Evolutionary conservation across 2,888 invertebrate genomes (phyloP).

Genomic region (Protodeltote pygarga): DNA sequence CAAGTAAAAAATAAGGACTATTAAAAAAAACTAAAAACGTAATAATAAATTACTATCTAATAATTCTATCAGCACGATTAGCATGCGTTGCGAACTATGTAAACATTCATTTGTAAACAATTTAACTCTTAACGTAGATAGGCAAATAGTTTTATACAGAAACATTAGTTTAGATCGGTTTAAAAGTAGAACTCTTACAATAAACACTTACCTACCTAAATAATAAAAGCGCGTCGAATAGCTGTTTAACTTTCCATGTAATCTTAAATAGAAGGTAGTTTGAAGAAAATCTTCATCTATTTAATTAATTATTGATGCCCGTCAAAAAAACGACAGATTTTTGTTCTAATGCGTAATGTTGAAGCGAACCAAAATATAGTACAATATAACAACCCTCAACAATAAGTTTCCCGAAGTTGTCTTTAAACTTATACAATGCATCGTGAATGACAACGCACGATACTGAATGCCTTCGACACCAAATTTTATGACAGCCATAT

Average conservation of each 20-base stretch:
- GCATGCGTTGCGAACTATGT: slow-evolving; percentile 40
- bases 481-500: slow-evolving; percentile 81
- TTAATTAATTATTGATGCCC: slow-evolving; percentile 30
- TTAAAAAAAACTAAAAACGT: slow-evolving; percentile 16
- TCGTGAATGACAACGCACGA: slow-evolving; percentile 78
- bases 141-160: slow-evolving; percentile 34
- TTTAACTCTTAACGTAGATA: slow-evolving; percentile 31
- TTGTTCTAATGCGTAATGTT: slow-evolving; percentile 50
- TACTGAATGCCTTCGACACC: slow-evolving; percentile 78
- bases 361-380: slow-evolving; percentile 56
- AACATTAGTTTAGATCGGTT: slow-evolving; percentile 48
- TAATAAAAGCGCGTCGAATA: slow-evolving; percentile 41
- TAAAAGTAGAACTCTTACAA: slow-evolving; percentile 48
- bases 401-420: slow-evolving; percentile 76
- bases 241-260: slow-evolving; percentile 13
- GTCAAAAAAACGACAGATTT: slow-evolving; percentile 18
- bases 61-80: slow-evolving; percentile 39
- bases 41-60: slow-evolving; percentile 40
- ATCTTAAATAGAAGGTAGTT: slow-evolving; percentile 39
- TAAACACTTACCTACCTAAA: slow-evolving; percentile 48
- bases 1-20: slow-evolving; percentile 6
- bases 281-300: slow-evolving; percentile 23
- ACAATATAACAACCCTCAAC: slow-evolving; percentile 65
- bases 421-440: slow-evolving; percentile 70
- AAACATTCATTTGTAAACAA: slow-evolving; percentile 48